Base-by-base conservation (phyloP, 2,888 invertebrate species). In the Eurytoma adleriae region DNA sequence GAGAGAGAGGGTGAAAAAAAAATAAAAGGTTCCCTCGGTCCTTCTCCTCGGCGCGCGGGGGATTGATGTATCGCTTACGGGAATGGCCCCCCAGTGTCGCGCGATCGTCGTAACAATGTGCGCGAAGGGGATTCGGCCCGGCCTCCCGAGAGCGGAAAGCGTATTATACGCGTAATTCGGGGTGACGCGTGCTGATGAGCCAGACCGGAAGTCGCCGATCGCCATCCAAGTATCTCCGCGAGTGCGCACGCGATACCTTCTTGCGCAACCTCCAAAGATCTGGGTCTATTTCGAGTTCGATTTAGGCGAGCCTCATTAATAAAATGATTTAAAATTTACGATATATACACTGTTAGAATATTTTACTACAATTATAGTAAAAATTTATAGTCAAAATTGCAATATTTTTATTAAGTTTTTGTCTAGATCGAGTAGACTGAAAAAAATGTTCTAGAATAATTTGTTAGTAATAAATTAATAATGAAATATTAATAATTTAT, bases 141-240 rank as follows among this genome's bases (percentile, higher is more conserved):
- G 85, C 82, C 84, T 85, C 84, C 84, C 84, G 88, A 40, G 18
- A 12, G 86, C 88, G 88, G 88, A 89, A 89, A 88, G 89, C 86
- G 87, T 86, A 87, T 89, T 88, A n/a, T 89, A 89, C 87, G 85
- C 86, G 86, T 89, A 88, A 89, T 89, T 87, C 85, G 86, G 87
- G 87, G 86, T 85, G 88, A 89, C 88, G 88, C 88, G 88, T 88
- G 88, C 85, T 87, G 88, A 88, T 88, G 87, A 89, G 87, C 86
- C 85, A 84, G 83, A 84, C 87, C 89, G 89, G 90, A 90, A 89
- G 87, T 88, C 86, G 83, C 84, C 85, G 86, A 88, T 89, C 86
- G 79, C 79, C 81, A 40, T 27, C n/a, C 13, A 30, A 40, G 40
- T 40, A 40, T 40, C 40, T 40, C n/a, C n/a, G n/a, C n/a, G n/a